phyloP scores from a whole-genome alignment of 2,888 invertebrate species.

The Thysanoteuthis rhombus region DNA sequence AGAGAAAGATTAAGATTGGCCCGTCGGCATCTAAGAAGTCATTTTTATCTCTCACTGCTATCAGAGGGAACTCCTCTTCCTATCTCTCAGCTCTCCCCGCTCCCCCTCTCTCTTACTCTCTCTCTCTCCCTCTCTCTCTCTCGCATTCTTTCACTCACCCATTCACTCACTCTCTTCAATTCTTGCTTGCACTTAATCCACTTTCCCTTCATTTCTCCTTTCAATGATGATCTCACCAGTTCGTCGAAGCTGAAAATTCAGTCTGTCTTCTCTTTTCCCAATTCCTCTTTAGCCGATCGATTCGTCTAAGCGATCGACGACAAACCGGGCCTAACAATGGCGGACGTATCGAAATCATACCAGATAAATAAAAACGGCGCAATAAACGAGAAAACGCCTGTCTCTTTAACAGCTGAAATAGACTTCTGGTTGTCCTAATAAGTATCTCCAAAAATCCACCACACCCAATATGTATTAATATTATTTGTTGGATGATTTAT shows the following conservation, averaged over 20 bases:
- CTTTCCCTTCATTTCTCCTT: not conserved
- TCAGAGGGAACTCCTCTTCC: too few relatives aligned
- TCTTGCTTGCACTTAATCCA: not conserved
- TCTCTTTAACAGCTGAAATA: not conserved
- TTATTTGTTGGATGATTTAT: not conserved
- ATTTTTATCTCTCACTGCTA: too few relatives aligned
- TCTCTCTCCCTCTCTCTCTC: too few relatives aligned
- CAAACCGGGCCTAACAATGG: not conserved
- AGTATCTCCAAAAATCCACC: not conserved
- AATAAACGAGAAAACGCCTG: not conserved
- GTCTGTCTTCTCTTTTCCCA: not conserved
- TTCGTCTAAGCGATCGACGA: not conserved
- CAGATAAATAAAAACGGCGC: not conserved
- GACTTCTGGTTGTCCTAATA: not conserved
- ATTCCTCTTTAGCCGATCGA: not conserved
- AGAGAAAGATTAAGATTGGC: too few relatives aligned
- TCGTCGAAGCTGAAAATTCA: not conserved
- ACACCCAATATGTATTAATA: not conserved
- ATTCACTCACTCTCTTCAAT: not conserved
- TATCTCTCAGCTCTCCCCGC: too few relatives aligned
- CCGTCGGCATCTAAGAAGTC: too few relatives aligned
- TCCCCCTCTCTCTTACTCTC: too few relatives aligned
- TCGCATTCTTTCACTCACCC: too few relatives aligned
- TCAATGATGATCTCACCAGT: not conserved
- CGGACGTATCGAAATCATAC: not conserved